Conservation (phyloP, 2,888 invertebrate species). For the Tenthredo distinguenda region DNA sequence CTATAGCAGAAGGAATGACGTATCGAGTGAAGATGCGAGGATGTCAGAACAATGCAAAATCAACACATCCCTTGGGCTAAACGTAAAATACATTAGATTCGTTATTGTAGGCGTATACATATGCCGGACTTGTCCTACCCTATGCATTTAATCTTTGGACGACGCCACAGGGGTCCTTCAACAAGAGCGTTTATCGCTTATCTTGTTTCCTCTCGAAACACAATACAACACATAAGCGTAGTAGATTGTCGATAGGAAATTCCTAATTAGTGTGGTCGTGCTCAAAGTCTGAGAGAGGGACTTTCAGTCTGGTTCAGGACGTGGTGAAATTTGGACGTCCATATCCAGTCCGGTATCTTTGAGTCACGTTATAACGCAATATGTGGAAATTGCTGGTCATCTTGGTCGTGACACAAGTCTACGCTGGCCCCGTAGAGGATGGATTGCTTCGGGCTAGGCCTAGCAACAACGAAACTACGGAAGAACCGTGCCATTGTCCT, state of each 20-base stretch:
- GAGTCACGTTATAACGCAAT: background rate
- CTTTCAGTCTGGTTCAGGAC: conserved; percentile 37
- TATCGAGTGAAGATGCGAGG: background rate
- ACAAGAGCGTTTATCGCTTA: conserved; percentile 41
- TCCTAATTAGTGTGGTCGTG: conserved; percentile 33
- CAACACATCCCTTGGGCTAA: background rate
- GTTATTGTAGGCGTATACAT: conserved; percentile 41
- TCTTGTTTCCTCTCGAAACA: conserved; percentile 43
- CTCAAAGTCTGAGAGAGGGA: conserved; percentile 11
- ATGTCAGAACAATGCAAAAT: conserved; percentile 11
- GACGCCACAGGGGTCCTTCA: conserved; percentile 22
- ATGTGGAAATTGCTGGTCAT: conserved; percentile 43
- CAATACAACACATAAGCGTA: conserved; percentile 20
- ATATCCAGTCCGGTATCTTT: background rate
- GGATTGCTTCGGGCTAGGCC: background rate
- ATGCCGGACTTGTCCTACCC: background rate
- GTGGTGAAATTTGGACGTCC: conserved; percentile 33
- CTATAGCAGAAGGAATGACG: background rate
- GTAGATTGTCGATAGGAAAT: conserved; percentile 34
- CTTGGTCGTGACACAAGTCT: background rate
- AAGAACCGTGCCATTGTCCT: conserved; percentile 44
- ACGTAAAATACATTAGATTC: conserved; percentile 9
- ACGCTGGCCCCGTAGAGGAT: conserved; percentile 4
- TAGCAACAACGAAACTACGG: conserved; percentile 17
- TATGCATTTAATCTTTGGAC: conserved; percentile 3